Conservation (phyloP, 2,113 vertebrate species). For the Channa maculata region DNA sequence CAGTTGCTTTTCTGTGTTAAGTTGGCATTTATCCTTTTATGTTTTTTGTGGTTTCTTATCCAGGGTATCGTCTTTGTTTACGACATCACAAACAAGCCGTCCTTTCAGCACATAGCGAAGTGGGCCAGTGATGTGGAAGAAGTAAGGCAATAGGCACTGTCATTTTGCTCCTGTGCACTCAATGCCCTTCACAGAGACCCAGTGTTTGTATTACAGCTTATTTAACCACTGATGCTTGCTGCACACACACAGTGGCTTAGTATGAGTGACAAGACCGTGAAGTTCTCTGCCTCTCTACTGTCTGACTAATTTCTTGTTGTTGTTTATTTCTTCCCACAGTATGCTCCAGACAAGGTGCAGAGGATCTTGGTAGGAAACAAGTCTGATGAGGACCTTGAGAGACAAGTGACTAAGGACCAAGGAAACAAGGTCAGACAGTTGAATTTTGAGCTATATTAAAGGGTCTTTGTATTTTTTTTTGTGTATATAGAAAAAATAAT, state of each 20-base stretch:
- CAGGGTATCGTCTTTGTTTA: constrained; percentile 97
- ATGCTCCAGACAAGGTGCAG: constrained; percentile 89
- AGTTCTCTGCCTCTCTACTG: not conserved
- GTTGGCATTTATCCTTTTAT: not conserved
- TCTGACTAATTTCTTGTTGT: not conserved
- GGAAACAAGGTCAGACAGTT: constrained; percentile 88
- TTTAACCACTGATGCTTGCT: not conserved
- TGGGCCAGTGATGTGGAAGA: constrained; percentile 98
- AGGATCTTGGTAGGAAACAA: constrained; percentile 96
- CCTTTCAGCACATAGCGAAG: constrained; percentile 97
- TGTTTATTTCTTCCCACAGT: constrained; percentile 78
- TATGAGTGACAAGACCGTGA: constrained; percentile 24
- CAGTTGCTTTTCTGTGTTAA: not conserved
- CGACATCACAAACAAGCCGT: constrained; percentile 91
- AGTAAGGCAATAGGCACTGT: constrained; percentile 78
- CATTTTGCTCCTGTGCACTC: not conserved
- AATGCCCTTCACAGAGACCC: not conserved
- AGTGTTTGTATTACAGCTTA: not conserved
- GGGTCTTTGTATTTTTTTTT: not conserved
- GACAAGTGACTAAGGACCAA: constrained; percentile 91
- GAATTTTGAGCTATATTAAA: not conserved
- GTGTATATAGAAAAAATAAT: no score
- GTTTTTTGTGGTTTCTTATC: not conserved
- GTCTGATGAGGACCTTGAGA: constrained; percentile 89
- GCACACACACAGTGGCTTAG: constrained; percentile 2